Conservation (phyloP, 2,888 invertebrate species). For the Meghimatium bilineatum region DNA sequence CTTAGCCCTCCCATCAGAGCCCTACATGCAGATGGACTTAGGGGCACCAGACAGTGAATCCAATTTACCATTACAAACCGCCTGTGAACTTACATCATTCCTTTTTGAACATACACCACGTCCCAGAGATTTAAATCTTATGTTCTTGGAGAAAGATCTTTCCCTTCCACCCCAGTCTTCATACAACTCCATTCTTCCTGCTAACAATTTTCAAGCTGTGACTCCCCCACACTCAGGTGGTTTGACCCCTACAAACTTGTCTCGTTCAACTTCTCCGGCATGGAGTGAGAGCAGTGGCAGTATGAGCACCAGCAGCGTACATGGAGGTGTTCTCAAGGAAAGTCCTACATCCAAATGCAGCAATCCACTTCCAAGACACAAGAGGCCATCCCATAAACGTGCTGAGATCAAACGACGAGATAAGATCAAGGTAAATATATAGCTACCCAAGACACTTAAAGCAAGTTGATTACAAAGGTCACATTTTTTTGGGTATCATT, state of each 20-base stretch:
- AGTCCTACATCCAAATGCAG: background rate
- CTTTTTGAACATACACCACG: conserved; percentile 34
- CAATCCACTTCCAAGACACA: conserved; percentile 52
- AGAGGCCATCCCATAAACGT: conserved; percentile 53
- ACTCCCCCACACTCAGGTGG: conserved; percentile 43
- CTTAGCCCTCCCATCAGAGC: background rate
- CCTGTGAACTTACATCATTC: conserved; percentile 33
- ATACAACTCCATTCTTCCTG: background rate
- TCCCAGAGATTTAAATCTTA: conserved; percentile 36
- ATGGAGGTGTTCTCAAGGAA: background rate
- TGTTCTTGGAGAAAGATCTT: background rate
- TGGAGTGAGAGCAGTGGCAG: conserved; percentile 50
- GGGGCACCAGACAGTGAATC: background rate
- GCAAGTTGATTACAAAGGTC: background rate
- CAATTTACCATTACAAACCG: background rate
- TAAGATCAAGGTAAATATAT: conserved; percentile 53
- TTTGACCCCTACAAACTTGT: conserved; percentile 33
- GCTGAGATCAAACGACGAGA: conserved; percentile 55
- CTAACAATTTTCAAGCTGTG: background rate
- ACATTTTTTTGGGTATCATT: background rate
- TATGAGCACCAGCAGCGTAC: conserved; percentile 45
- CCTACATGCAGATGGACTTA: conserved; percentile 8
- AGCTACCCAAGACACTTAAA: background rate
- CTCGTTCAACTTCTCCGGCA: conserved; percentile 41
- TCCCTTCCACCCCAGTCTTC: background rate